Evolutionary conservation across 2,888 invertebrate genomes (phyloP).

Genomic region (Psylliodes chrysocephalus): DNA sequence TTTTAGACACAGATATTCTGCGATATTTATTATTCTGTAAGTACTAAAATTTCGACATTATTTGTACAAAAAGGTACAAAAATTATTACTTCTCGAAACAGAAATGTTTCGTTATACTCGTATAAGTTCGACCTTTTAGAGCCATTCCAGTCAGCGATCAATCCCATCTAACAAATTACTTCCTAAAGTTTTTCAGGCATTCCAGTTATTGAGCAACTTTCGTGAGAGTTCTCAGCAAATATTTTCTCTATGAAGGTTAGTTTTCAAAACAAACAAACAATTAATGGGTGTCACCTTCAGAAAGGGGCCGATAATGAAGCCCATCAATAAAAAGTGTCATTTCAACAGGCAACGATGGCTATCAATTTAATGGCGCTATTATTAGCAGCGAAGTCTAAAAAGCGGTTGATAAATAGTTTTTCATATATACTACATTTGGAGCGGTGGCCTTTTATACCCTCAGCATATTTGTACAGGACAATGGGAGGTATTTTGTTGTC

Average conservation of each 20-base stretch:
- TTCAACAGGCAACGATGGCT: slow-evolving; percentile 45
- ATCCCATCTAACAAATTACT: not conserved
- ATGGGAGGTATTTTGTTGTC: not conserved
- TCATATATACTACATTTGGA: slow-evolving; percentile 4
- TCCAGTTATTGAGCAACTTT: not conserved
- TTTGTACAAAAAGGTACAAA: no score
- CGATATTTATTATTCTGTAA: no score
- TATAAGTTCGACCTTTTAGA: no score
- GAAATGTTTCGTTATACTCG: no score
- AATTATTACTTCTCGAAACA: no score
- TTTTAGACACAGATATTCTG: no score
- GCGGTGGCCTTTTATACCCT: not conserved
- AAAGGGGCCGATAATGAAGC: slow-evolving; percentile 48
- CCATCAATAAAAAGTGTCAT: slow-evolving; percentile 51
- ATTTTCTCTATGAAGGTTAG: slow-evolving; percentile 37
- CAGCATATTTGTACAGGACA: slow-evolving; percentile 2
- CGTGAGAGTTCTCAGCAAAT: not conserved
- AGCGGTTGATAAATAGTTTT: slow-evolving; percentile 29
- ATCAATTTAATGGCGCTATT: slow-evolving; percentile 31
- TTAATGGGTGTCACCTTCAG: slow-evolving; percentile 51
- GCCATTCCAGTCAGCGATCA: no score
- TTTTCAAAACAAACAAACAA: slow-evolving; percentile 51
- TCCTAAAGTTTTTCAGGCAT: not conserved
- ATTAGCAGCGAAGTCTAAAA: slow-evolving; percentile 22
- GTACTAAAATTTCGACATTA: no score